Evolutionary conservation across 2,888 invertebrate genomes (phyloP).

Genomic region (Blastobasis adustella): DNA sequence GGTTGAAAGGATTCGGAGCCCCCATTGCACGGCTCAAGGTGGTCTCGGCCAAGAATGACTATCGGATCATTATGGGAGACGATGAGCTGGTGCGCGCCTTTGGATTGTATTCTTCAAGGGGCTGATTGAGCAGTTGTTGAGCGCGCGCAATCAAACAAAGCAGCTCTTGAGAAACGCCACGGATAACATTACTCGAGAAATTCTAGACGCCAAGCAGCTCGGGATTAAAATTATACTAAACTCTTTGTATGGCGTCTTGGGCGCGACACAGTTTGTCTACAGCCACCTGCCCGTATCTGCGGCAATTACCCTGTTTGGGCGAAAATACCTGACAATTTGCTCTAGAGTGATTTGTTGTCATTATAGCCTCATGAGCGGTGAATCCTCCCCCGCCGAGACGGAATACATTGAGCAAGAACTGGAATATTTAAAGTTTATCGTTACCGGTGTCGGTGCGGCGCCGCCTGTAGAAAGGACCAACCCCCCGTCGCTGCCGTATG

Average conservation of each 20-base stretch:
- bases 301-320: neutral
- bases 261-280: neutral
- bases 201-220: neutral
- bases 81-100: too few species aligned
- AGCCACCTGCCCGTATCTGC: neutral
- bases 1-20: too few species aligned
- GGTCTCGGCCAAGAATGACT: too few species aligned
- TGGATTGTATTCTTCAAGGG: neutral
- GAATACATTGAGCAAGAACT: too few species aligned
- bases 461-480: too few species aligned
- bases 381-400: too few species aligned
- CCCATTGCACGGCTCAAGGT: too few species aligned
- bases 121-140: neutral
- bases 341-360: neutral
- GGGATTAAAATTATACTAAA: neutral
- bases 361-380: too few species aligned
- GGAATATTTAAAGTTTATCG: too few species aligned
- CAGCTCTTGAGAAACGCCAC: neutral
- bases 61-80: too few species aligned
- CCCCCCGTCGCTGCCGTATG: slow-evolving; percentile 1
- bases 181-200: neutral
- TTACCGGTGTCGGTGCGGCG: too few species aligned
- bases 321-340: neutral
- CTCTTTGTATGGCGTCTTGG: neutral
- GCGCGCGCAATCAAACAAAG: neutral